Evolutionary conservation across 2,888 invertebrate species (phyloP).

Genomic region (Aporophyla lueneburgensis): DNA sequence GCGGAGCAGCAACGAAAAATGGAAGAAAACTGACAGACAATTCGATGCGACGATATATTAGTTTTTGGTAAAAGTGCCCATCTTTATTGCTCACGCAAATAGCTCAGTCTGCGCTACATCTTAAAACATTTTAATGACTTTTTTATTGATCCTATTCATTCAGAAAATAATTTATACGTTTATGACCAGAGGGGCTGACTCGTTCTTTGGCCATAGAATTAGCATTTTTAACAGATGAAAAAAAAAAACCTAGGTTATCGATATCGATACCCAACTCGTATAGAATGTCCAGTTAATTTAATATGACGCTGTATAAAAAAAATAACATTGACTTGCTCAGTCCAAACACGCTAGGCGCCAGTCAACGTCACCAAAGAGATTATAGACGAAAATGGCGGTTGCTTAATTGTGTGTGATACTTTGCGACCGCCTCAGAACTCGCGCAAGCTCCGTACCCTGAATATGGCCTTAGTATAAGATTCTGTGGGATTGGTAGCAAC

Average conservation of each 20-base stretch:
- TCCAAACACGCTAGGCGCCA: not conserved
- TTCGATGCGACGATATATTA: no score
- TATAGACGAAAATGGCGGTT: not conserved
- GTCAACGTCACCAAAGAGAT: not conserved
- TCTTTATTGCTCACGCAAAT: not conserved
- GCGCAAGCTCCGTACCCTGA: not conserved
- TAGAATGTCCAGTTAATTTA: no score
- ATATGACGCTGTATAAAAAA: no score
- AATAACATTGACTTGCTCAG: not conserved
- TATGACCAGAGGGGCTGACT: not conserved
- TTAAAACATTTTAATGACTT: not conserved
- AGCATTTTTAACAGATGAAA: not conserved
- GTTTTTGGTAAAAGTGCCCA: no score
- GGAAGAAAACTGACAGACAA: no score
- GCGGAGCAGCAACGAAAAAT: no score
- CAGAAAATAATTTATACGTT: not conserved
- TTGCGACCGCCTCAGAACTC: not conserved
- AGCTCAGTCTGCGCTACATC: not conserved
- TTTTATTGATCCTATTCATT: not conserved
- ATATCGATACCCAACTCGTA: no score
- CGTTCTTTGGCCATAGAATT: not conserved
- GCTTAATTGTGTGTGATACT: not conserved
- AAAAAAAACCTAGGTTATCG: no score
- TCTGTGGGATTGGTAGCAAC: constrained; percentile 50
- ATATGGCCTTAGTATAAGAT: not conserved